Conservation (phyloP, 2,797 vertebrate genomes). For the Sebastes diaconus region DNA sequence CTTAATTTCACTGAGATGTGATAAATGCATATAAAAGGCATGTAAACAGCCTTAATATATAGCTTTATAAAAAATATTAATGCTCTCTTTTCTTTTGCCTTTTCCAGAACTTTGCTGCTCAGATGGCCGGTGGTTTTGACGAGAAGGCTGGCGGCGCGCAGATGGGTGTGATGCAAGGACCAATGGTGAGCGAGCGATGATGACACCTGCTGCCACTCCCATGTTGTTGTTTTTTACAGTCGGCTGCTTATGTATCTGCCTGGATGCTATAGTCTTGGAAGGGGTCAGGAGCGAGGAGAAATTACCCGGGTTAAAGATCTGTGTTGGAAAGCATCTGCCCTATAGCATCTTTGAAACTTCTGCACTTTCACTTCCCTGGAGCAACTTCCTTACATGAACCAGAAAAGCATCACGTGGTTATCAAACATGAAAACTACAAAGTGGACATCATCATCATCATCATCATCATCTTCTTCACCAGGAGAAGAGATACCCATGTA, state of each 20-base stretch:
- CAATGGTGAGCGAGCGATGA: constrained; percentile 81
- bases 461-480: background rate
- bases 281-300: background rate
- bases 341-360: background rate
- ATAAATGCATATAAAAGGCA: background rate
- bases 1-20: background rate
- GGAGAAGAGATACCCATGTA: background rate
- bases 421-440: background rate
- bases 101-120: constrained; percentile 93
- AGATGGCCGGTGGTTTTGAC: constrained; percentile 94
- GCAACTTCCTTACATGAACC: background rate
- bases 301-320: background rate
- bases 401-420: background rate
- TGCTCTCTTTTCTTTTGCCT: background rate
- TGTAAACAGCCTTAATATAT: background rate
- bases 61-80: background rate
- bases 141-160: constrained; percentile 92
- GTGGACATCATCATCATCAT: constrained; percentile 5
- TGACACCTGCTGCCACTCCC: constrained; percentile 17
- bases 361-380: background rate
- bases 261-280: background rate
- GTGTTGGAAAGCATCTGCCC: background rate
- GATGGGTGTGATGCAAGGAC: constrained; percentile 95
- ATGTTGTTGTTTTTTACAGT: background rate
- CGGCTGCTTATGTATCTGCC: background rate